A percentile compares a stretch with the other conserved stretches of the same genome.
phyloP scores from a whole-genome alignment of 2,888 invertebrate species.

The Oithona nana region DNA sequence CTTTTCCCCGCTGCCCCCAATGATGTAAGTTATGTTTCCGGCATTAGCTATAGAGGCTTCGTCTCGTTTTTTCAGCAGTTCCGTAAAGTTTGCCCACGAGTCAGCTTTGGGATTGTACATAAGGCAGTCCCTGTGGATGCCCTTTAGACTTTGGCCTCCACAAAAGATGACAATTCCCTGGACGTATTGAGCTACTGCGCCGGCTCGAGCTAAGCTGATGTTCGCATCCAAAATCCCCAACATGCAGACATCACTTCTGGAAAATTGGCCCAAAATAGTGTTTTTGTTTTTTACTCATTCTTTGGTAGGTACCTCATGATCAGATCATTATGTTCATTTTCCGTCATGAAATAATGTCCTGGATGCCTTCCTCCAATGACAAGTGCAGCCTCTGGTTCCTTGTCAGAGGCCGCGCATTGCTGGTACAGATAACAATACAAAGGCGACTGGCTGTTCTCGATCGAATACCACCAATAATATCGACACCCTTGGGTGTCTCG shows the following conservation, averaged over 20 bases:
- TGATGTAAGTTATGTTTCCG: not conserved
- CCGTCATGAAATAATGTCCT: conserved; percentile 14
- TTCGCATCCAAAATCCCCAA: not conserved
- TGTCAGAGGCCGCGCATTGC: conserved; percentile 12
- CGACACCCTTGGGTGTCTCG: conserved; percentile 5
- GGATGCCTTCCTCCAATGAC: conserved; percentile 16
- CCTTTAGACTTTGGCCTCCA: conserved; percentile 1
- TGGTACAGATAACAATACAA: conserved; percentile 15
- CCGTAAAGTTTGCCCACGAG: not conserved
- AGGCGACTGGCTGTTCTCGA: not conserved
- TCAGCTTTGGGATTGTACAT: not conserved
- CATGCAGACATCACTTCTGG: conserved; percentile 15
- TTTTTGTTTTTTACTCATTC: not conserved
- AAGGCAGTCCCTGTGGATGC: not conserved
- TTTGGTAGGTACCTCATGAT: conserved; percentile 6
- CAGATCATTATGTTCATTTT: conserved; percentile 9
- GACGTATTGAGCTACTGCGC: conserved; percentile 4
- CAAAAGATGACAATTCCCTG: conserved; percentile 13
- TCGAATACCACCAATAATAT: conserved; percentile 17
- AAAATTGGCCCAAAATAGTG: not conserved
- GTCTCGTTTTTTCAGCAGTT: not conserved
- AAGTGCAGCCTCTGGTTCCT: conserved; percentile 16
- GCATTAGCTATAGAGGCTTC: conserved; percentile 7
- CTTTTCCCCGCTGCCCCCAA: conserved; percentile 6
- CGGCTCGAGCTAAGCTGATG: conserved; percentile 6